Base-by-base conservation (phyloP, 53 echinoderm and acorn worm genomes). In the Patiria pectinifera region DNA sequence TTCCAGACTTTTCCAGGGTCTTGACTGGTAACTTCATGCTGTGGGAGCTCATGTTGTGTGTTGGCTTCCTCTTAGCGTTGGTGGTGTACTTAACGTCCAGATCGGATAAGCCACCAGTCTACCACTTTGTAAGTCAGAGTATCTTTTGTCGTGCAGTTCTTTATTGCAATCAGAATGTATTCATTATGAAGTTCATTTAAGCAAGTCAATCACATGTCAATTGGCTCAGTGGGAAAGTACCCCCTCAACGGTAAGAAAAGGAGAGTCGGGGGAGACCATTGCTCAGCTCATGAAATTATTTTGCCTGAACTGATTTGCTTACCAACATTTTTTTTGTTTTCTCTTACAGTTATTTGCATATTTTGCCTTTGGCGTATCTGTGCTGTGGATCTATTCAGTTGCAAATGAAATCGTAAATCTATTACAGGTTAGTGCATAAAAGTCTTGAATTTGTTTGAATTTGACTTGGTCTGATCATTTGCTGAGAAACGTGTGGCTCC, bases 391-490 rank as follows among this genome's bases (percentile, higher is more conserved):
- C 47, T 99, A 97, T 58, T 95, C 95, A 26, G 80, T 93, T 45
- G 99, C 99, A 83, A 99, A 99, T 89, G 99, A 99, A 85, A 97
- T 99, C 86, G 99, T 99, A 15, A 99, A 99, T 84, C 83, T 99
- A 53, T 82, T 99, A 87, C 95, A 97, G 92, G 99, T 99, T 22
- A 86, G 93, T 85, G 59, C 45, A 1, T 66, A 66, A 66, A 82
- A 19, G 0, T 78, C 18, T 25, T 70, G 11, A 18, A 4, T 69
- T 70, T 70, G n/a, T 18, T 70, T 4, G 21, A 18, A 16, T 2
- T 19, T 4, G 2, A 70, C 60, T 60, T 60, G 8, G 60, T 11
- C 60, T 12, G 12, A 11, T 60, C 9, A 11, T 12, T 12, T 60
- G 60, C 12, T 11, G 60, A 11, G 0, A 1, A 11, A 11, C 2